These are phyloP conservation scores for Petrocephalus microphthalmus DNA, from an alignment of 2,113 vertebrate genomes.

Conservation along the genomic window DNA sequence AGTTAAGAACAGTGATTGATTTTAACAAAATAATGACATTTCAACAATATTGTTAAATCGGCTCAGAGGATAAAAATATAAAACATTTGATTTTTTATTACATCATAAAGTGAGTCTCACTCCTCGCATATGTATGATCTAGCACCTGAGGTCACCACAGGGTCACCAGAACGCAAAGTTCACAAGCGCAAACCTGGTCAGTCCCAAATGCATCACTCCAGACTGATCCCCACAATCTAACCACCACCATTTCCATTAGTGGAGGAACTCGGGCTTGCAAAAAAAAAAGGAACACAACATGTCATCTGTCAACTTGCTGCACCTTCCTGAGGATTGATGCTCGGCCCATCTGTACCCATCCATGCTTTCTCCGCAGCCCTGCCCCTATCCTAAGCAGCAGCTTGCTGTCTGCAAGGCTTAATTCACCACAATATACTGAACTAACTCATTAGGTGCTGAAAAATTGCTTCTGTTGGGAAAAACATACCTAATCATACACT, in stretches of 20 bases:
- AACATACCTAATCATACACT: not conserved
- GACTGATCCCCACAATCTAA: not conserved
- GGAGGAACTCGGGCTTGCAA: not conserved
- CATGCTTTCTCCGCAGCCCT: not conserved
- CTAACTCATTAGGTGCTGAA: not conserved
- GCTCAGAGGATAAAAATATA: not conserved
- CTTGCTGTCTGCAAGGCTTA: not conserved
- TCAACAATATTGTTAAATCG: not conserved
- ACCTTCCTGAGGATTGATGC: not conserved
- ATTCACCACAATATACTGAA: not conserved
- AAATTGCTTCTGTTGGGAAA: not conserved
- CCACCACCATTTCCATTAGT: not conserved
- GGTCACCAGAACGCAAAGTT: not conserved
- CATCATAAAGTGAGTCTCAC: not conserved
- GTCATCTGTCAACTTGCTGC: not conserved
- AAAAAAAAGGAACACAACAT: not conserved
- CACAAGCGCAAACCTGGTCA: not conserved
- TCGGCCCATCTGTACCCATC: not conserved
- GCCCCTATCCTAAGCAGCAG: not conserved
- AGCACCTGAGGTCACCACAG: not conserved
- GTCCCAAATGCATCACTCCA: not conserved
- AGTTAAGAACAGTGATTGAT: not conserved
- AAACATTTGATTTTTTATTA: not conserved
- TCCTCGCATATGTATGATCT: not conserved
- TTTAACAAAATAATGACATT: not conserved